phyloP scores from a whole-genome alignment of 2,888 invertebrate genomes.

The Nesidiocoris tenuis region DNA sequence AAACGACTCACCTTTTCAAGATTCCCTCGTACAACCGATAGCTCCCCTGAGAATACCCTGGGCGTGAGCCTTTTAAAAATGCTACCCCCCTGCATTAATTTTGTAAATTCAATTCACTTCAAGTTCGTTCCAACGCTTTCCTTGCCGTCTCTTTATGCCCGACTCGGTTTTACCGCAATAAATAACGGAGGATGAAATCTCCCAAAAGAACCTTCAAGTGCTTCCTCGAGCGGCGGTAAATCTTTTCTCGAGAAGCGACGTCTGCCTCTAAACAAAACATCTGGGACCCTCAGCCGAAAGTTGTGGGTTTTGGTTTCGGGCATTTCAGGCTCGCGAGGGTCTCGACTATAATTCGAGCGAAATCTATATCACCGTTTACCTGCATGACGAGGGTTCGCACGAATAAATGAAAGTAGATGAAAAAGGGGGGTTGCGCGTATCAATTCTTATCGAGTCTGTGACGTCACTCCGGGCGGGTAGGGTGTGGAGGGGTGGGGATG shows the following conservation, averaged over 20 bases:
- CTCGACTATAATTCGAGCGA: too few species aligned
- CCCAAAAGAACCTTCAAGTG: conserved; percentile 13
- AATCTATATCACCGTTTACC: too few species aligned
- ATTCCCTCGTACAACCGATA: background rate
- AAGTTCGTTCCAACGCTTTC: background rate
- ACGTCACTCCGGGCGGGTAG: too few species aligned
- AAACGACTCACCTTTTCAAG: background rate
- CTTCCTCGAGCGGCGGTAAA: background rate
- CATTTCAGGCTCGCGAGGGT: background rate
- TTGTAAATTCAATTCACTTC: conserved; percentile 37
- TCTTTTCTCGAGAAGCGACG: background rate
- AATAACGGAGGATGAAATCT: conserved; percentile 14
- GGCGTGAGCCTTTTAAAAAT: conserved; percentile 42
- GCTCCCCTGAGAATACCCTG: conserved; percentile 45
- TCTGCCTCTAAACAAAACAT: background rate
- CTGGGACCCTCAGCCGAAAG: background rate
- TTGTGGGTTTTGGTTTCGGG: background rate
- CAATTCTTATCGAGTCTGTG: too few species aligned
- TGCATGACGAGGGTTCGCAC: too few species aligned
- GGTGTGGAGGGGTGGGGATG: too few species aligned
- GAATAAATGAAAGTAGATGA: too few species aligned
- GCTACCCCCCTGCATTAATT: conserved; percentile 29
- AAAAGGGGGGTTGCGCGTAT: too few species aligned
- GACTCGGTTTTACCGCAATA: conserved; percentile 2
- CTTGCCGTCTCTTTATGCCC: conserved; percentile 16